A percentile compares a stretch with the other conserved stretches of the same genome.
These are phyloP conservation scores for Spicauda simplicius DNA, from an alignment of 2,888 invertebrate species.

Conservation along the genomic window DNA sequence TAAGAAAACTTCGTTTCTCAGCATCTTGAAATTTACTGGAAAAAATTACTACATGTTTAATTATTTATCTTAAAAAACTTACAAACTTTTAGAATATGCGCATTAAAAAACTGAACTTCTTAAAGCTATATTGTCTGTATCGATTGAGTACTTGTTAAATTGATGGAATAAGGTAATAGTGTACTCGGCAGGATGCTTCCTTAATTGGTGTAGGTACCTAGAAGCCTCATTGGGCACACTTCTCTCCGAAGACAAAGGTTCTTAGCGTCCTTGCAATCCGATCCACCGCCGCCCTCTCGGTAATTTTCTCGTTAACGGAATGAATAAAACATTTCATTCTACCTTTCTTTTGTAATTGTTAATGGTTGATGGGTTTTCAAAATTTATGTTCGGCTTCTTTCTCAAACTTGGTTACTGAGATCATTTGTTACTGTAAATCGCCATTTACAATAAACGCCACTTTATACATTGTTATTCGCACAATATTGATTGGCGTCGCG, in stretches of 20 bases:
- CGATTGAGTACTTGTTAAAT: slow-evolving; percentile 35
- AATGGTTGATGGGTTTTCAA: slow-evolving; percentile 82
- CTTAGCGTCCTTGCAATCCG: slow-evolving; percentile 79
- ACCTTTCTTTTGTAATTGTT: slow-evolving; percentile 83
- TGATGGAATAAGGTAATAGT: slow-evolving; percentile 54
- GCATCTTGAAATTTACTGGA: too few relatives aligned
- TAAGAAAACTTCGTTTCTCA: not conserved
- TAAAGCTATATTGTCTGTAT: too few relatives aligned
- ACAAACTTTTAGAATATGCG: too few relatives aligned
- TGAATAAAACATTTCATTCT: slow-evolving; percentile 85
- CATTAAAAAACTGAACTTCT: too few relatives aligned
- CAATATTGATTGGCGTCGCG: slow-evolving; percentile 38
- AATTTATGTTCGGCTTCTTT: slow-evolving; percentile 74
- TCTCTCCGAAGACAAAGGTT: slow-evolving; percentile 79
- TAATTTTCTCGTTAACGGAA: slow-evolving; percentile 84
- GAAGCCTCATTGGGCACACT: slow-evolving; percentile 76
- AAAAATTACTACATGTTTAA: too few relatives aligned
- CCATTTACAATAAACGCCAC: slow-evolving; percentile 52
- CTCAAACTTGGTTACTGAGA: slow-evolving; percentile 59
- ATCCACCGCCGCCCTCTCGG: slow-evolving; percentile 77
- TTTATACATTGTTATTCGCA: slow-evolving; percentile 47
- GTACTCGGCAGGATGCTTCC: slow-evolving; percentile 58
- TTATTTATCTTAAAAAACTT: too few relatives aligned
- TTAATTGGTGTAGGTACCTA: slow-evolving; percentile 75
- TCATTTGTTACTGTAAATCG: slow-evolving; percentile 66